Conservation (phyloP, 2,888 invertebrate species). For the Empis livida region DNA sequence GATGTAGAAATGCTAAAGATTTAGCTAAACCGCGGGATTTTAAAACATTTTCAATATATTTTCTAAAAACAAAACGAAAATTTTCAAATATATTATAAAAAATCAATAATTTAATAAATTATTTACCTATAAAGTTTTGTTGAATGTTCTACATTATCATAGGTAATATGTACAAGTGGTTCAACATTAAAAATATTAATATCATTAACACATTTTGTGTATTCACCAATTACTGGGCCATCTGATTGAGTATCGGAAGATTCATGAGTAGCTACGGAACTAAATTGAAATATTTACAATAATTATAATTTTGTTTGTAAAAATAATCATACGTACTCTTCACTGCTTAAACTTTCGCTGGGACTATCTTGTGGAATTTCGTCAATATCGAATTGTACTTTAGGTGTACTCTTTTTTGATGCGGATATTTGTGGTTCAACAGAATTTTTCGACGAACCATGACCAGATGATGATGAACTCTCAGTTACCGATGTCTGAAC, state of each 20-base stretch:
- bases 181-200: constrained; percentile 41
- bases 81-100: no score
- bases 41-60: constrained; percentile 75
- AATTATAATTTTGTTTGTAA: background rate
- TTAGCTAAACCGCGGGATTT: constrained; percentile 78
- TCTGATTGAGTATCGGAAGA: constrained; percentile 22
- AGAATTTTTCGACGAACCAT: constrained; percentile 28
- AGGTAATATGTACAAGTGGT: constrained; percentile 39
- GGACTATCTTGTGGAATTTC: constrained; percentile 23
- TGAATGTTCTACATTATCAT: constrained; percentile 38
- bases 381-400: constrained; percentile 33
- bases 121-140: constrained; percentile 39
- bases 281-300: constrained; percentile 4
- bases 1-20: constrained; percentile 65
- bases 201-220: constrained; percentile 17
- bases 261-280: constrained; percentile 4
- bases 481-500: constrained; percentile 29
- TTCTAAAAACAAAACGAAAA: constrained; percentile 36
- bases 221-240: constrained; percentile 14
- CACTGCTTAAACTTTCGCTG: constrained; percentile 33
- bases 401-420: constrained; percentile 16
- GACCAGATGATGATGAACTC: constrained; percentile 27
- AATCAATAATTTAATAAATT: no score
- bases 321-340: constrained; percentile 23
- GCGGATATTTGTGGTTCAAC: constrained; percentile 24